Evolutionary conservation across 2,888 invertebrate genomes (phyloP).

Genomic region (Entomobrya multifasciata): DNA sequence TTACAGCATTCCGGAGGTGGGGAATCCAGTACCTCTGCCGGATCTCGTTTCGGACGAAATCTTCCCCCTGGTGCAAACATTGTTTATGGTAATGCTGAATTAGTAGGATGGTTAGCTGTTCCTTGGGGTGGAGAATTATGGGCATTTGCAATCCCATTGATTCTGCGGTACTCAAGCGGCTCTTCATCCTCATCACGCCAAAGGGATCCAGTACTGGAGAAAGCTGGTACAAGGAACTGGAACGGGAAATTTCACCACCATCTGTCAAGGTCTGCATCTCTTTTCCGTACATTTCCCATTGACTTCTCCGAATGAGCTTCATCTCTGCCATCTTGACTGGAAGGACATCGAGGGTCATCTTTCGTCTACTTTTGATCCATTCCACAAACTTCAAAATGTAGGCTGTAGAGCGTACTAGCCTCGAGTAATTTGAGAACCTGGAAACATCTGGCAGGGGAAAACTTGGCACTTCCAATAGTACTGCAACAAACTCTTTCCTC

Average conservation of each 20-base stretch:
- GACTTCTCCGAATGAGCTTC: not conserved
- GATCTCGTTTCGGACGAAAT: not conserved
- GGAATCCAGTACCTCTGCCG: constrained; percentile 26
- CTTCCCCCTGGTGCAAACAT: not conserved
- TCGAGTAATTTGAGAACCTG: not conserved
- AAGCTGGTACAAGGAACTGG: not conserved
- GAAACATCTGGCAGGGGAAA: not conserved
- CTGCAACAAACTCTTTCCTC: not conserved
- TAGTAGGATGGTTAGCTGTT: not conserved
- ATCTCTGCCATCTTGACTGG: not conserved
- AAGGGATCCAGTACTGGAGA: not conserved
- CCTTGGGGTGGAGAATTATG: not conserved
- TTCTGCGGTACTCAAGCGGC: not conserved
- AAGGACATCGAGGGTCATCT: not conserved
- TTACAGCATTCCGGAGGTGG: too few species aligned
- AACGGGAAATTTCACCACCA: not conserved
- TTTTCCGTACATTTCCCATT: not conserved
- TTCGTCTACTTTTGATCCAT: too few species aligned
- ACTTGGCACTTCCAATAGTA: not conserved
- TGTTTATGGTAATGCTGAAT: not conserved
- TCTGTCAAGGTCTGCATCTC: not conserved
- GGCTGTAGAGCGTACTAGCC: not conserved
- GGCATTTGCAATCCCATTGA: not conserved
- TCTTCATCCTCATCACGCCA: constrained; percentile 14
- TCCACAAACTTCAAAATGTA: not conserved